Evolutionary conservation across 2,113 vertebrate species (phyloP).

Genomic region (Pedionomus torquatus): DNA sequence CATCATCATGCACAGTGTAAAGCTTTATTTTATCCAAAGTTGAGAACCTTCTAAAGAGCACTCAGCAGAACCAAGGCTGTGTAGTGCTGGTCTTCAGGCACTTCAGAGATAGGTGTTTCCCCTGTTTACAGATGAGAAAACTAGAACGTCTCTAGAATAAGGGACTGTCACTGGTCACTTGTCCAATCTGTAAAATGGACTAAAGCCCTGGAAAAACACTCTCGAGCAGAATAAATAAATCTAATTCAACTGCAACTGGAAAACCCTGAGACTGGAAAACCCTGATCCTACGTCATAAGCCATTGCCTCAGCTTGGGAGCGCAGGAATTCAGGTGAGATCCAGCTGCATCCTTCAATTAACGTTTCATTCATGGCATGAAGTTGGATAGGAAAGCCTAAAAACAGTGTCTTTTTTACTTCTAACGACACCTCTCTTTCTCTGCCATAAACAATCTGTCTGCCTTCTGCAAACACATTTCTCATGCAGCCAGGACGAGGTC

Average conservation of each 20-base stretch:
- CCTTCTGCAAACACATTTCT: neutral
- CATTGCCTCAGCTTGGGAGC: neutral
- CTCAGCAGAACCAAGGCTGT: neutral
- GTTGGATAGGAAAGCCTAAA: neutral
- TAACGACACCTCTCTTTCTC: neutral
- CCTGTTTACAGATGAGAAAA: neutral
- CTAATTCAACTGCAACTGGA: neutral
- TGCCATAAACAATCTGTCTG: neutral
- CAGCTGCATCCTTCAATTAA: neutral
- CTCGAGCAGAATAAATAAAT: neutral
- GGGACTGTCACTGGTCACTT: neutral
- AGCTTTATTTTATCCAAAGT: neutral
- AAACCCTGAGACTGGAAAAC: neutral
- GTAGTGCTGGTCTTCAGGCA: neutral
- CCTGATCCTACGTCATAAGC: neutral
- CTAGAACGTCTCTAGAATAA: neutral
- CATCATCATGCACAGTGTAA: neutral
- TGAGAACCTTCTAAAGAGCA: neutral
- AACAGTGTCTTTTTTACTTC: accelerated
- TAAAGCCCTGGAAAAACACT: neutral
- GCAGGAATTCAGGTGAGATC: neutral
- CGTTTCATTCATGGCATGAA: accelerated
- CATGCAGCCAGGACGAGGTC: neutral
- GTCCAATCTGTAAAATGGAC: neutral
- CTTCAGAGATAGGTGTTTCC: neutral